Conservation (phyloP, 2,888 invertebrate species). For the Aspidiotus rigidus region DNA sequence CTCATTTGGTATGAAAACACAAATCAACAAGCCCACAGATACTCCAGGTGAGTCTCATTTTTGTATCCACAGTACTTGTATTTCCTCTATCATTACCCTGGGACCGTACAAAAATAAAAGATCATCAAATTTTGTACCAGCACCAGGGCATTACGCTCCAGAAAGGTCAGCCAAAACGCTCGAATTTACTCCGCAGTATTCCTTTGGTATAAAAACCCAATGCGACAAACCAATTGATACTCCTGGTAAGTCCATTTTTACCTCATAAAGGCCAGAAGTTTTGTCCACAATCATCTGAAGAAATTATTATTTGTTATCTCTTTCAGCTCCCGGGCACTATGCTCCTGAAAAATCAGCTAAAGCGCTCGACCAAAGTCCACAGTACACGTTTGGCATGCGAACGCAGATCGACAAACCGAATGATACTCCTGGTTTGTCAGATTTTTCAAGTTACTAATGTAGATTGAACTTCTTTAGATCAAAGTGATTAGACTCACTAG, state of each 20-base stretch:
- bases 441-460: too few species aligned
- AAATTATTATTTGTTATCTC: not conserved
- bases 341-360: slow-evolving; percentile 32
- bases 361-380: slow-evolving; percentile 34
- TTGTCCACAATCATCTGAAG: too few species aligned
- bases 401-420: slow-evolving; percentile 31
- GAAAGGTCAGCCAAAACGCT: slow-evolving; percentile 34
- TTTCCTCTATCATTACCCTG: not conserved
- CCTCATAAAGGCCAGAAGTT: too few species aligned
- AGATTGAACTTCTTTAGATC: too few species aligned
- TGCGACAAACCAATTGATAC: slow-evolving; percentile 34
- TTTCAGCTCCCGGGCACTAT: slow-evolving; percentile 41
- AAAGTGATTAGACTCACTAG: too few species aligned
- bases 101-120: not conserved
- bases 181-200: slow-evolving; percentile 34
- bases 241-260: too few species aligned
- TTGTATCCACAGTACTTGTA: not conserved
- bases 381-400: slow-evolving; percentile 36
- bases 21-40: not conserved
- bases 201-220: slow-evolving; percentile 35
- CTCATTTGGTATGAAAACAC: slow-evolving; percentile 61
- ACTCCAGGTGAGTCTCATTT: not conserved
- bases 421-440: slow-evolving; percentile 36
- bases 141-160: slow-evolving; percentile 32
- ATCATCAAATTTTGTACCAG: not conserved